phyloP scores from a whole-genome alignment of 53 echinoderm and acorn worm genomes.

The Patiria pectinifera region DNA sequence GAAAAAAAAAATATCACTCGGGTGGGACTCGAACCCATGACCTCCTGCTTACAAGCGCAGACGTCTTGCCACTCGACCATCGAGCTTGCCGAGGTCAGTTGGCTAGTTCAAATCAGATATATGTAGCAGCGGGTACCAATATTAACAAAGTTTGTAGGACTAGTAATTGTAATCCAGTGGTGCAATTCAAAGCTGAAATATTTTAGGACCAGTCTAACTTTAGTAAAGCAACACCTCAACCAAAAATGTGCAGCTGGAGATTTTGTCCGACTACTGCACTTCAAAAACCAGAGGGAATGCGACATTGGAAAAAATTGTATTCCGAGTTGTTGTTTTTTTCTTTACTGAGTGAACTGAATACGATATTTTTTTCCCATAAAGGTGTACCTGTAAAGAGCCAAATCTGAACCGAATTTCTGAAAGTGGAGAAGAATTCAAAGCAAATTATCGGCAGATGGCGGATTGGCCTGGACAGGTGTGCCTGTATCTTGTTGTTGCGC shows the following conservation, averaged over 20 bases:
- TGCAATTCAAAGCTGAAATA: neutral
- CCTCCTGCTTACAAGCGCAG: no score
- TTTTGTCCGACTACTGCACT: neutral
- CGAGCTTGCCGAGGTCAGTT: no score
- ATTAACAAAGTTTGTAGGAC: no score
- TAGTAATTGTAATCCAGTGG: neutral
- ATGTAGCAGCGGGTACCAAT: no score
- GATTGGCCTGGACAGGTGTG: constrained; percentile 10
- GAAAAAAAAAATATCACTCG: no score
- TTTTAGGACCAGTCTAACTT: neutral
- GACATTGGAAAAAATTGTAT: neutral
- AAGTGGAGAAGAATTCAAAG: neutral
- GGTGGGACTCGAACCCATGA: no score
- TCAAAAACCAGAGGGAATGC: neutral
- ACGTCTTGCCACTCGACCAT: no score
- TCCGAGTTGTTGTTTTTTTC: neutral
- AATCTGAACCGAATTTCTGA: neutral
- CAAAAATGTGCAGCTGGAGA: neutral
- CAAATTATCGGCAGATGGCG: neutral
- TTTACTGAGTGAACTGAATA: neutral
- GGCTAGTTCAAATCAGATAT: no score
- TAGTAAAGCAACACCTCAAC: neutral
- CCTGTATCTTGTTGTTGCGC: neutral
- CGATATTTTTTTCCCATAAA: neutral
- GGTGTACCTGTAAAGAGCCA: neutral